Percentiles rank a stretch among this genome's conserved stretches.
Conservation (phyloP, 2,113 vertebrate species). For the Xerus inauris region DNA sequence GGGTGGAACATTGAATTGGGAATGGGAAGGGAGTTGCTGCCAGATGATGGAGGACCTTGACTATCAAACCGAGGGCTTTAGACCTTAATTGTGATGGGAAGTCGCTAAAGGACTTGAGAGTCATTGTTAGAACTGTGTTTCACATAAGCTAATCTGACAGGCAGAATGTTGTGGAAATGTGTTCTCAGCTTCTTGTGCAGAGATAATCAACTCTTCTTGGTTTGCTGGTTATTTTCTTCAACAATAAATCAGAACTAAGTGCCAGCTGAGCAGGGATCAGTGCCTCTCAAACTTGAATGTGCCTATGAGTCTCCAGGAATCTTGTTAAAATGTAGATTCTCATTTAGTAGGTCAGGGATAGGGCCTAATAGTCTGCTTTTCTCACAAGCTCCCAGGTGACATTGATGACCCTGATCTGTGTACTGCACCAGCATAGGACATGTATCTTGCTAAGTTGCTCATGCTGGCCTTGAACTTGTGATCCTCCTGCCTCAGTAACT, state of each 20-base stretch:
- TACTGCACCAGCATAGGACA: not conserved
- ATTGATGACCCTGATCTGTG: not conserved
- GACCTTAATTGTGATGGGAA: not conserved
- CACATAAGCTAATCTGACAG: not conserved
- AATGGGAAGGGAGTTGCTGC: not conserved
- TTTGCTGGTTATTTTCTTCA: conserved; percentile 40
- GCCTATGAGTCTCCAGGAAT: not conserved
- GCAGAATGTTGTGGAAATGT: not conserved
- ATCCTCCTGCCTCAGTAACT: too few relatives aligned
- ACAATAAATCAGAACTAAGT: conserved; percentile 32
- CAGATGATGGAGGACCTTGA: not conserved
- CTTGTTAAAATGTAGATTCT: conserved; percentile 9
- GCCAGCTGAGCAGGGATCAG: not conserved
- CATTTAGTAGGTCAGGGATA: not conserved
- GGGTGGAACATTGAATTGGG: not conserved
- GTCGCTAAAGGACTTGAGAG: not conserved
- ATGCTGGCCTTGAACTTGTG: too few relatives aligned
- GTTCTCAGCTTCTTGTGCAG: not conserved
- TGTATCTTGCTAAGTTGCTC: too few relatives aligned
- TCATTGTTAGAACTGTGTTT: conserved; percentile 2
- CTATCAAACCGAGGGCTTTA: not conserved
- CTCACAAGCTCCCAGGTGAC: not conserved
- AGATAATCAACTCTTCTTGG: not conserved
- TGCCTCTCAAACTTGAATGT: conserved; percentile 45
- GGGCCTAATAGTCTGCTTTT: not conserved